A percentile compares a stretch with the other conserved stretches of the same genome.
phyloP scores from a whole-genome alignment of 2,888 invertebrate genomes.

The Conomelus anceps region DNA sequence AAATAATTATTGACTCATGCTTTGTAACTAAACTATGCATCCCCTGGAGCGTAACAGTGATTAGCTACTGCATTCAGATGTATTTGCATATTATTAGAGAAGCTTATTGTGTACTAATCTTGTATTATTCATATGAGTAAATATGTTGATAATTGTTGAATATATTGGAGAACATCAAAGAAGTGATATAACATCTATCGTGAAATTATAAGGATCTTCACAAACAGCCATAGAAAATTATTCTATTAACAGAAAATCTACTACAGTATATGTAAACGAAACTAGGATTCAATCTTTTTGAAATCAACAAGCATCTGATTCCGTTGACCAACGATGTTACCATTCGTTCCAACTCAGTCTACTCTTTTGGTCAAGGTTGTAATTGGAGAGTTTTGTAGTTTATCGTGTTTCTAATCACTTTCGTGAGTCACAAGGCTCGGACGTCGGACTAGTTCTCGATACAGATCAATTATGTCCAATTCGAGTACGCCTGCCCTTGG shows the following conservation, averaged over 20 bases:
- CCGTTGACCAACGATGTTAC: neutral
- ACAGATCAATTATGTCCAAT: neutral
- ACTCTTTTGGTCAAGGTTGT: neutral
- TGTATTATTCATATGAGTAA: neutral
- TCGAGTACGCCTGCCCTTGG: neutral
- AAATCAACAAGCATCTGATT: neutral
- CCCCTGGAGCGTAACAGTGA: neutral
- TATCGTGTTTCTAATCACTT: neutral
- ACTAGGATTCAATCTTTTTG: neutral
- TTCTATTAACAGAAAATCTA: no score
- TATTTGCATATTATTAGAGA: neutral
- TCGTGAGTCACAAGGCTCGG: neutral
- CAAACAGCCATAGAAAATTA: no score
- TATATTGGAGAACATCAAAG: no score
- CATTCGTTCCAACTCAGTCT: neutral
- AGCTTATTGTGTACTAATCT: no score
- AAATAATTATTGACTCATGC: neutral
- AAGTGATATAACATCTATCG: no score
- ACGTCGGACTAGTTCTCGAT: neutral
- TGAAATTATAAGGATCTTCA: no score
- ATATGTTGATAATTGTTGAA: no score
- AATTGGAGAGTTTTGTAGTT: neutral
- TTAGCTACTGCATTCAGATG: neutral
- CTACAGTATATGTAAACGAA: no score
- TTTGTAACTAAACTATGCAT: neutral